phyloP scores from a whole-genome alignment of 2,797 vertebrate species.

The Chiloscyllium punctatum region DNA sequence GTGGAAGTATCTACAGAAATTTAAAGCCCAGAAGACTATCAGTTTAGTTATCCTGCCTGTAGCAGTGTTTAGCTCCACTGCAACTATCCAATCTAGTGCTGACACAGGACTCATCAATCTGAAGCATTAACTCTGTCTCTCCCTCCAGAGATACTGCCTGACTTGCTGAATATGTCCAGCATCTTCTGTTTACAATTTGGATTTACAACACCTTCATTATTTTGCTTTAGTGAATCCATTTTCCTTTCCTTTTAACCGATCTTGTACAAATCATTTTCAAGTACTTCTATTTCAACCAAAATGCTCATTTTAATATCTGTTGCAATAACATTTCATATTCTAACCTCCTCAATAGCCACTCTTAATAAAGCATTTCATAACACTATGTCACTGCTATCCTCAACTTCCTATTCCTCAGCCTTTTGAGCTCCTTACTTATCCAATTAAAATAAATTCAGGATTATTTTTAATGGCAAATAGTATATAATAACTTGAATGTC shows the following conservation, averaged over 20 bases:
- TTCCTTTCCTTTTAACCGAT: background rate
- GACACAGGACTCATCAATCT: background rate
- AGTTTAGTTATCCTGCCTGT: background rate
- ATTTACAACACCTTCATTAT: background rate
- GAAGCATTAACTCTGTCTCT: background rate
- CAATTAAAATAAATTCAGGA: background rate
- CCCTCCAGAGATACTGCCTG: background rate
- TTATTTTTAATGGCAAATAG: background rate
- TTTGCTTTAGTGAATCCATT: background rate
- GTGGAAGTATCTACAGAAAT: background rate
- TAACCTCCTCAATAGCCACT: background rate
- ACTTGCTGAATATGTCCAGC: background rate
- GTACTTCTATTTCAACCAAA: background rate
- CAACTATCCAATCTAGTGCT: background rate
- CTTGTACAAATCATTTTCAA: background rate
- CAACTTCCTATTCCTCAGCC: background rate
- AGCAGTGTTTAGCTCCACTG: background rate
- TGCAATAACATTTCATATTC: background rate
- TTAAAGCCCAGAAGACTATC: background rate
- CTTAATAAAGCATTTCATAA: background rate
- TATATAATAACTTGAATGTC: no score
- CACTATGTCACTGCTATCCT: background rate
- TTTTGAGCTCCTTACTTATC: background rate
- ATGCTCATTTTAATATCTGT: background rate
- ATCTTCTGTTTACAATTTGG: background rate